phyloP scores from a whole-genome alignment of 1,140 invertebrate genomes.

The Condylostylus longicornis region DNA sequence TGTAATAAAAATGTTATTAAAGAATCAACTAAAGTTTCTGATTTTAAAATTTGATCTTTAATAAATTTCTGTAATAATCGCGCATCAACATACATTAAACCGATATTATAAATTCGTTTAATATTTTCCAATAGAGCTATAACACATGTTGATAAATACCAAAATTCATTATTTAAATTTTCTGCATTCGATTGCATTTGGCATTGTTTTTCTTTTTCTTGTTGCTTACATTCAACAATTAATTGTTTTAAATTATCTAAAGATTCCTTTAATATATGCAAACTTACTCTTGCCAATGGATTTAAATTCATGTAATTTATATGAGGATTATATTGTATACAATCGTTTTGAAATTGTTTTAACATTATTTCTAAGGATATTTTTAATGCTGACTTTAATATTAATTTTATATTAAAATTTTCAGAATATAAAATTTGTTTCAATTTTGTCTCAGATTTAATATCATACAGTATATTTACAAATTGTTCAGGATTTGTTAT shows the following conservation, averaged over 20 bases:
- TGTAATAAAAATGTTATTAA: too few species aligned
- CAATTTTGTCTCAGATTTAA: constrained; percentile 28
- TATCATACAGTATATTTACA: constrained; percentile 21
- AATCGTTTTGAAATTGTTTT: constrained; percentile 21
- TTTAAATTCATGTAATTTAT: constrained; percentile 30
- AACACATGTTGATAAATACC: constrained; percentile 18
- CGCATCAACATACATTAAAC: constrained; percentile 27
- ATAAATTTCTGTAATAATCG: constrained; percentile 27
- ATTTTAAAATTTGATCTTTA: constrained; percentile 19
- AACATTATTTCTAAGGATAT: constrained; percentile 22
- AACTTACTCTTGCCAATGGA: constrained; percentile 22
- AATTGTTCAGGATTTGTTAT: constrained; percentile 22
- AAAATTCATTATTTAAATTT: constrained; percentile 1
- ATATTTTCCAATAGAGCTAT: constrained; percentile 16
- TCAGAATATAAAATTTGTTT: constrained; percentile 18
- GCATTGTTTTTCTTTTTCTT: constrained; percentile 1
- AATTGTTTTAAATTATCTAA: constrained; percentile 7
- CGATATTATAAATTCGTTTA: constrained; percentile 16
- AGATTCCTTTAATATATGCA: constrained; percentile 16
- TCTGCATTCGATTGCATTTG: background rate
- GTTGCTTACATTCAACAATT: background rate
- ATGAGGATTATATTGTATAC: constrained; percentile 30
- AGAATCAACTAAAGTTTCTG: too few species aligned
- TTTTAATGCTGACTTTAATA: constrained; percentile 18
- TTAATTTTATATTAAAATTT: constrained; percentile 16